phyloP scores from a whole-genome alignment of 2,797 vertebrate species.

The Saguinus oedipus region DNA sequence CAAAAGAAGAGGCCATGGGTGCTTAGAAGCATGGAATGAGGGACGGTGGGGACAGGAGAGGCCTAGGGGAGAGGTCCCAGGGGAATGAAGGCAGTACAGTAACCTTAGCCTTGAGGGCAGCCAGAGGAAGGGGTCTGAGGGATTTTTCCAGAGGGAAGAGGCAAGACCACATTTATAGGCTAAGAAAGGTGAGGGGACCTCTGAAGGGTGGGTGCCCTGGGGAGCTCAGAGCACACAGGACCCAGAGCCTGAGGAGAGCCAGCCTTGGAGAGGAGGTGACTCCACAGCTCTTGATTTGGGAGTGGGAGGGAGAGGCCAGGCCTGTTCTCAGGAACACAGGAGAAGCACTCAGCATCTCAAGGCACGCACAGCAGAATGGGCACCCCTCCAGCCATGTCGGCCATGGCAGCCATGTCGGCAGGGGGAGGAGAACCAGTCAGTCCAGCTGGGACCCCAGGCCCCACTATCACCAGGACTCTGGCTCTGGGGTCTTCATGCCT shows the following conservation, averaged over 20 bases:
- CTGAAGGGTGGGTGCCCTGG: background rate
- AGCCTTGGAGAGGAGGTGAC: too few relatives aligned
- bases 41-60: background rate
- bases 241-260: background rate
- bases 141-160: background rate
- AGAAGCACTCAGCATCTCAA: background rate
- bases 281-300: too few relatives aligned
- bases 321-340: too few relatives aligned
- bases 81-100: background rate
- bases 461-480: background rate
- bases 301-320: too few relatives aligned
- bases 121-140: background rate
- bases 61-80: background rate
- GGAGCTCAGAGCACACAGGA: background rate
- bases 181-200: background rate
- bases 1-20: background rate
- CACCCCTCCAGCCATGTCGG: background rate
- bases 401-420: background rate
- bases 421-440: background rate
- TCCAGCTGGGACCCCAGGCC: background rate
- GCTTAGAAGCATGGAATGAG: background rate
- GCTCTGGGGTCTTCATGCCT: constrained; percentile 51
- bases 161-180: background rate
- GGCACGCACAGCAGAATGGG: too few relatives aligned
- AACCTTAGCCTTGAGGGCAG: background rate